Conservation (phyloP, 2,797 vertebrate genomes). For the Semotilus atromaculatus region DNA sequence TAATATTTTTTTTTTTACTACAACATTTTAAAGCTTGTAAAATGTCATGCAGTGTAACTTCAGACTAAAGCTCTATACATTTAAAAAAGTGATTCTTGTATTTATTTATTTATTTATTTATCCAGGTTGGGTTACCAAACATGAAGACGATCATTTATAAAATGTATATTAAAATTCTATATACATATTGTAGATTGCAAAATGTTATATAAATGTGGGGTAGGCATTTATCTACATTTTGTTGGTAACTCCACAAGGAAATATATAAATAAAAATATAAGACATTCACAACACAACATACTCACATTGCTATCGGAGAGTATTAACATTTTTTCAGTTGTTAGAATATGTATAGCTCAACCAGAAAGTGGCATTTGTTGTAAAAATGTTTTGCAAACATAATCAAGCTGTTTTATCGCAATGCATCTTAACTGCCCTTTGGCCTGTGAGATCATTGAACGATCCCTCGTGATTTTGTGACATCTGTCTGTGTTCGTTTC, state of each 20-base stretch:
- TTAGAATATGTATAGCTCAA: not conserved
- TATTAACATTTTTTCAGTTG: too few species aligned
- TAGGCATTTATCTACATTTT: too few species aligned
- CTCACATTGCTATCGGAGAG: not conserved
- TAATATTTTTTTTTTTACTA: not conserved
- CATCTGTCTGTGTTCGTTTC: constrained; percentile 18
- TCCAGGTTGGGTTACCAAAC: not conserved
- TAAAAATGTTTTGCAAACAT: not conserved
- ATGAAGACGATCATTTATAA: not conserved
- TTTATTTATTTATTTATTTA: not conserved
- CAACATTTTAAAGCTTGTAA: not conserved
- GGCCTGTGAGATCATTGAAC: constrained; percentile 15
- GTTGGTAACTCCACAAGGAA: not conserved
- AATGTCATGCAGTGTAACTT: not conserved
- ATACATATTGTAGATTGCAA: too few species aligned
- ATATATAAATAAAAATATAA: not conserved
- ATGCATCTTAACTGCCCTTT: not conserved
- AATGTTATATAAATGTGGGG: too few species aligned
- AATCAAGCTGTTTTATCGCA: not conserved
- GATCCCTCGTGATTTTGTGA: constrained; percentile 27
- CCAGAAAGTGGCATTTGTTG: not conserved
- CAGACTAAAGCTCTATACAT: not conserved
- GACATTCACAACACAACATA: not conserved
- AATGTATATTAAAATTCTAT: too few species aligned
- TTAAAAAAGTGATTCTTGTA: not conserved